phyloP scores from a whole-genome alignment of 1,140 invertebrate species.

The Ostrea edulis region DNA sequence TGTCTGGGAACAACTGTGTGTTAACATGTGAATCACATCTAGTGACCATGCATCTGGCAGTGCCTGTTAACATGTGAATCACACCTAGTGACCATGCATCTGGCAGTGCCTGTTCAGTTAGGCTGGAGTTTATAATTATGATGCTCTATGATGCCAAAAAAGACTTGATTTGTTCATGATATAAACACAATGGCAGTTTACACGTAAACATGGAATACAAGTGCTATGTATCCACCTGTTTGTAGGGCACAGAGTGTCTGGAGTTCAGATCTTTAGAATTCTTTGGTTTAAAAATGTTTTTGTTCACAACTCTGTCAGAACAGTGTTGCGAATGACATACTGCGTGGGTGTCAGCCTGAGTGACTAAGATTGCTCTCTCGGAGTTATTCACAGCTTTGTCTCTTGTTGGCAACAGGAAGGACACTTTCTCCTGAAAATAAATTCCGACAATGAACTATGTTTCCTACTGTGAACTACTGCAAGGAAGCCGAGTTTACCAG shows the following conservation, averaged over 20 bases:
- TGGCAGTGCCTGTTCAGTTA: not conserved
- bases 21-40: not conserved
- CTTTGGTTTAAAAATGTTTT: constrained; percentile 49
- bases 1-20: too few species aligned
- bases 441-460: not conserved
- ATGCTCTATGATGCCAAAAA: not conserved
- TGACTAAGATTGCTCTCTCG: constrained; percentile 65
- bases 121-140: not conserved
- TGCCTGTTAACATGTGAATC: not conserved
- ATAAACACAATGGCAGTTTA: not conserved
- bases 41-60: not conserved
- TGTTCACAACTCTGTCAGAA: constrained; percentile 42
- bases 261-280: constrained; percentile 37
- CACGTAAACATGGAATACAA: not conserved
- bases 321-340: not conserved
- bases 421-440: constrained; percentile 58
- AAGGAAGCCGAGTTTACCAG: not conserved
- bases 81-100: not conserved
- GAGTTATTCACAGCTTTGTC: constrained; percentile 65
- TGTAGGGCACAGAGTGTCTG: constrained; percentile 50
- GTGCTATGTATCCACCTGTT: constrained; percentile 49
- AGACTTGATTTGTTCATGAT: not conserved
- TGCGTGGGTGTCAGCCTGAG: constrained; percentile 52
- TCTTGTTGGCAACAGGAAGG: constrained; percentile 46
- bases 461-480: not conserved